Evolutionary conservation across 2,888 invertebrate species (phyloP), one percentile per base, ranked within the genome.

Genomic region (Charanyca ferruginea): DNA sequence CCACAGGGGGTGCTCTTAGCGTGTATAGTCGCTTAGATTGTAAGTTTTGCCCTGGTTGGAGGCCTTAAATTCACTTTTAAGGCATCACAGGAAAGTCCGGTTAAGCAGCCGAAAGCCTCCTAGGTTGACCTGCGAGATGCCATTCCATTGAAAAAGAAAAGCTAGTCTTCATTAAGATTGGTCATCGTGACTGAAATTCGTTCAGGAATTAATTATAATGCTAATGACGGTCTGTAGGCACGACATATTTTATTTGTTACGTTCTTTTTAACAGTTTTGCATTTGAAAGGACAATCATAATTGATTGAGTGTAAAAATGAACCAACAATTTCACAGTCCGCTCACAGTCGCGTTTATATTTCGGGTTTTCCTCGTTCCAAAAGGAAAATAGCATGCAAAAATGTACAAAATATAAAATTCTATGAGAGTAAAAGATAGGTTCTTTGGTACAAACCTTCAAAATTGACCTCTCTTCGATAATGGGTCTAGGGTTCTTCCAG

Each of bases 401-500:
- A 51, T 70, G 7, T 61, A 60, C 47, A 63, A 66, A 66, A 74
- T 54, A 62, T 60, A 64, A 76, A 73, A 66, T 48, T 57, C 44
- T 44, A 18, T 23, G 51, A 58, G 20, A 58, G 61, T 42, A 42
- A 53, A 55, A 64, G 59, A 72, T 65, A 68, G 63, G 44, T 63
- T 68, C 63, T 72, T 67, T 70, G 47, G 62, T 52, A 63, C 57
- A 71, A 63, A 63, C 77, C 68, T 66, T 51, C 68, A 55, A 67
- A 81, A 73, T 66, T 77, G 77, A 82, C 83, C 79, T 71, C 73
- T 57, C 41, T 61, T 74, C 80, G 70, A 82, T 82, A 80, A 82
- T 70, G 68, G 77, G 53, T 49, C 23, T 60, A 68, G 65, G 79
- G 69, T 57, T 66, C 63, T 38, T 45, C 25, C 53, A 70, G 72